These are phyloP conservation scores for Dolichoris vasculosae DNA, from an alignment of 1,140 invertebrate species.

Conservation along the genomic window DNA sequence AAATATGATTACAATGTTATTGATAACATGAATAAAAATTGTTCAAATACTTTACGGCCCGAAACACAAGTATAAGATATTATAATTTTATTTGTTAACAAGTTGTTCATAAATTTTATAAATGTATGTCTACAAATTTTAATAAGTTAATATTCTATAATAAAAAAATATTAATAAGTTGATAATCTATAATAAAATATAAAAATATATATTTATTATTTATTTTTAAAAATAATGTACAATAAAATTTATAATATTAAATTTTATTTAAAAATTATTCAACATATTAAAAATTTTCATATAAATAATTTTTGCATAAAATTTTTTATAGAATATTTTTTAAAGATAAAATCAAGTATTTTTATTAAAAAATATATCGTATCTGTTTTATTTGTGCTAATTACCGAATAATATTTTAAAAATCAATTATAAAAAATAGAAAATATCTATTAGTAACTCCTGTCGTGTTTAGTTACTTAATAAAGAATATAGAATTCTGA, in stretches of 20 bases:
- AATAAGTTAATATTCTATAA: not conserved
- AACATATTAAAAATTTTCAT: no score
- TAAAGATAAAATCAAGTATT: not conserved
- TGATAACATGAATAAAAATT: not conserved
- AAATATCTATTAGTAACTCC: no score
- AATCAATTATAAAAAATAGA: not conserved
- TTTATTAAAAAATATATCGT: not conserved
- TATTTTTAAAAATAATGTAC: no score
- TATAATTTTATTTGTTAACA: no score
- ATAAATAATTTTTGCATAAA: no score
- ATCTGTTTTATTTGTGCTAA: not conserved
- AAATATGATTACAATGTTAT: not conserved
- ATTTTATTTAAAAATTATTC: no score
- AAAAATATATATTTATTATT: no score
- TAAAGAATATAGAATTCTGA: no score
- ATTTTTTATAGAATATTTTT: no score
- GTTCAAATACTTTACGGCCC: not conserved
- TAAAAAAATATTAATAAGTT: no score
- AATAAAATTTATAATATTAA: no score
- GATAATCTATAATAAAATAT: no score
- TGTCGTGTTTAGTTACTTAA: not conserved
- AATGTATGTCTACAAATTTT: not conserved
- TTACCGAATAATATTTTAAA: not conserved
- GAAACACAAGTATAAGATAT: not conserved
- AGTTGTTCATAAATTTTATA: not conserved